These are phyloP conservation scores for Drosophila barbarae DNA, from an alignment of 2,888 invertebrate species.

Conservation along the genomic window DNA sequence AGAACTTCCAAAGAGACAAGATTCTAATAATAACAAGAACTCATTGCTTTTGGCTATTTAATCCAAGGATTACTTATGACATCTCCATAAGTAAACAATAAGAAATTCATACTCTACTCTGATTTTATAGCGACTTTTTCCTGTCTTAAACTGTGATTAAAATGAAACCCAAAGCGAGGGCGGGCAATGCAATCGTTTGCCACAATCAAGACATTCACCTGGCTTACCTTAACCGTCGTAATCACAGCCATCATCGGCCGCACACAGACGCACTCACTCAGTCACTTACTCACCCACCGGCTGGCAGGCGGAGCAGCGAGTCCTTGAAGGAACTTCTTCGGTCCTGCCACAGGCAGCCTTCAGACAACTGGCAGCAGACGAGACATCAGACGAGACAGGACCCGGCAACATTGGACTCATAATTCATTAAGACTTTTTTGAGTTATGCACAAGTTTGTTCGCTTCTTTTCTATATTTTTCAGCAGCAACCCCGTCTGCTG, in stretches of 20 bases:
- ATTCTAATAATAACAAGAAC: neutral
- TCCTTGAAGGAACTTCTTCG: slow-evolving; percentile 24
- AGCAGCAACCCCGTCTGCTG: slow-evolving; percentile 51
- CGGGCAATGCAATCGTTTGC: slow-evolving; percentile 15
- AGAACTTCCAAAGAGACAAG: neutral
- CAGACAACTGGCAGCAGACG: slow-evolving; percentile 33
- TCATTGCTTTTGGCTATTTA: neutral
- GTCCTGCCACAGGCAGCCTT: slow-evolving; percentile 27
- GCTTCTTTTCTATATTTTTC: slow-evolving; percentile 30
- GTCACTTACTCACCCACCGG: neutral
- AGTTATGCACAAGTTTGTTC: slow-evolving; percentile 65
- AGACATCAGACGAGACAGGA: slow-evolving; percentile 33
- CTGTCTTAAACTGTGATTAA: slow-evolving; percentile 1
- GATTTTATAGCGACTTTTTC: neutral
- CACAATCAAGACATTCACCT: slow-evolving; percentile 27
- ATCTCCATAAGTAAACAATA: neutral
- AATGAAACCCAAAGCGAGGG: neutral
- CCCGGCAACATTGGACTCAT: slow-evolving; percentile 46
- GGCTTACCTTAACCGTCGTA: slow-evolving; percentile 25
- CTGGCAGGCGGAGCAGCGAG: slow-evolving; percentile 8
- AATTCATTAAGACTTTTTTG: slow-evolving; percentile 71
- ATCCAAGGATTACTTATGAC: slow-evolving; percentile 1
- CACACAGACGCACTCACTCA: slow-evolving; percentile 10
- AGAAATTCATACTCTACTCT: neutral
- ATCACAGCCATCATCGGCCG: slow-evolving; percentile 30